Conservation (phyloP, 2,797 vertebrate genomes). For the Galago senegalensis region DNA sequence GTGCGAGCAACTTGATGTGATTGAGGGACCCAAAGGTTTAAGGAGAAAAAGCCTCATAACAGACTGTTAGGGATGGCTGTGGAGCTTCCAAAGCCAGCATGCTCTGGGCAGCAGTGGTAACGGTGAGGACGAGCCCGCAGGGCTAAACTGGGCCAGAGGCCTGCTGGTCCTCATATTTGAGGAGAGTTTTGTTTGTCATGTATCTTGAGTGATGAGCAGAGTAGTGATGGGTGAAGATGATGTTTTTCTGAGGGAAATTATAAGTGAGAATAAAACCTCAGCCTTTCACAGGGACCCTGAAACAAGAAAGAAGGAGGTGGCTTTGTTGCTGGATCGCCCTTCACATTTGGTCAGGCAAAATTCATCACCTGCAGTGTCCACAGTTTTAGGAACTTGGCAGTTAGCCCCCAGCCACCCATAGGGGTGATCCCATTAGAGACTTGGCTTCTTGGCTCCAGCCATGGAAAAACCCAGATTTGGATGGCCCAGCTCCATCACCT, state of each 20-base stretch:
- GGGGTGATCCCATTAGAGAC: background rate
- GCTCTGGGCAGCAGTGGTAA: background rate
- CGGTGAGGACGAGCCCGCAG: background rate
- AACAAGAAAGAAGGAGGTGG: background rate
- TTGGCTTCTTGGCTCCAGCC: background rate
- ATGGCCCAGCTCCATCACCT: background rate
- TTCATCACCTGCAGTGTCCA: accelerated
- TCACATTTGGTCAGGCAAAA: background rate
- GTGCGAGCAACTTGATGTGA: background rate
- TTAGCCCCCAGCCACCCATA: background rate
- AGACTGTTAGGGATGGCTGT: background rate
- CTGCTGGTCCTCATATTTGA: background rate
- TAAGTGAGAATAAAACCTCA: background rate
- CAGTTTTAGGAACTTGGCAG: background rate
- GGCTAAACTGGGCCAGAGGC: background rate
- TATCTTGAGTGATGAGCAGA: background rate
- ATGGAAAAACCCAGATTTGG: accelerated
- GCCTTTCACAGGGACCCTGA: background rate
- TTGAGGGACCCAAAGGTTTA: background rate
- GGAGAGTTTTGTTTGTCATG: background rate
- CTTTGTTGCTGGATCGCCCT: no score
- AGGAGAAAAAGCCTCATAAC: background rate
- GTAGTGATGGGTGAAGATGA: background rate
- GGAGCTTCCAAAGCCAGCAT: background rate
- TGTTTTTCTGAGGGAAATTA: conserved; percentile 12